A percentile compares a stretch with the other conserved stretches of the same genome.
Evolutionary conservation across 2,113 vertebrate genomes (phyloP).

Genomic region (Nannospalax galili): DNA sequence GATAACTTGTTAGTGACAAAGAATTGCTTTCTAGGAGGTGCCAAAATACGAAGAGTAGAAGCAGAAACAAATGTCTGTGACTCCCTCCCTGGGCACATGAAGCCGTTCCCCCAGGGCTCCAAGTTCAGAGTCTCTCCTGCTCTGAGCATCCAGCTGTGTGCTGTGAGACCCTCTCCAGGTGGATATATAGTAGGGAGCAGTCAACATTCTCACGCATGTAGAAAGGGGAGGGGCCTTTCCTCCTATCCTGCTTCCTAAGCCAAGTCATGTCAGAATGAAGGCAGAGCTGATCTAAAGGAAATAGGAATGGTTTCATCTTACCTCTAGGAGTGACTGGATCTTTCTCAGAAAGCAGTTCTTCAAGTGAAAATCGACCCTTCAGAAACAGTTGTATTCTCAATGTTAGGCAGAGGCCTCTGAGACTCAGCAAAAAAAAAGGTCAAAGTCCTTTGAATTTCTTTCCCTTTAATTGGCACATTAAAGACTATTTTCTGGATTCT

Average conservation of each 20-base stretch:
- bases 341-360: background rate
- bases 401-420: too few relatives aligned
- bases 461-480: too few relatives aligned
- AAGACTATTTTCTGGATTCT: too few relatives aligned
- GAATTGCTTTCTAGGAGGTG: background rate
- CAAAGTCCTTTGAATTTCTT: background rate
- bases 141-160: background rate
- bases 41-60: background rate
- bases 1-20: background rate
- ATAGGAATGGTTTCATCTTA: background rate
- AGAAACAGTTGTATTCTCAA: background rate
- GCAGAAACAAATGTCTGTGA: too few relatives aligned
- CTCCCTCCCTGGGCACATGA: too few relatives aligned
- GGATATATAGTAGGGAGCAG: too few relatives aligned
- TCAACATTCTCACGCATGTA: too few relatives aligned
- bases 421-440: background rate
- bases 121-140: rapidly evolving
- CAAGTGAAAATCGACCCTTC: background rate
- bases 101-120: too few relatives aligned
- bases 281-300: background rate
- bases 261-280: background rate
- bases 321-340: background rate
- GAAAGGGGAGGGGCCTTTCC: background rate
- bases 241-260: rapidly evolving
- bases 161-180: too few relatives aligned